Percentiles rank a stretch among this genome's conserved stretches.
Evolutionary conservation across 2,113 vertebrate species (phyloP).

Genomic region (Ginglymostoma cirratum): DNA sequence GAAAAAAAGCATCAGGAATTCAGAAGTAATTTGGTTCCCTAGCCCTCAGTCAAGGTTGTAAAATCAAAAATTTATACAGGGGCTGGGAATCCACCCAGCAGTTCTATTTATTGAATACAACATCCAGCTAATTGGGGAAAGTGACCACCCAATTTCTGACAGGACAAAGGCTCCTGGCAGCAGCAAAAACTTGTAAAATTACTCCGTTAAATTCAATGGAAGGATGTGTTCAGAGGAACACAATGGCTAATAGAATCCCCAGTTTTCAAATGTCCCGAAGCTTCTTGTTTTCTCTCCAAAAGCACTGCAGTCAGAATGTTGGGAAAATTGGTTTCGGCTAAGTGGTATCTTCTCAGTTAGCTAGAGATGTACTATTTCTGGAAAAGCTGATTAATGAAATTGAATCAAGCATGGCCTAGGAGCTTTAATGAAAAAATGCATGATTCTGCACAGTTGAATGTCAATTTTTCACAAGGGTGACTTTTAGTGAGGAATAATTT

Average conservation of each 20-base stretch:
- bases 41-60: not conserved
- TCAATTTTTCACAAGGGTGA: constrained; percentile 7
- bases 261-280: not conserved
- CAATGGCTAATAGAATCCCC: not conserved
- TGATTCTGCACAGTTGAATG: not conserved
- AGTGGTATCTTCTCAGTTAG: not conserved
- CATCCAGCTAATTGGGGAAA: not conserved
- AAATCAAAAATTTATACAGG: not conserved
- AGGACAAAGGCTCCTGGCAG: not conserved
- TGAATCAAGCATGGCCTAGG: not conserved
- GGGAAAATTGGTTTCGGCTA: not conserved
- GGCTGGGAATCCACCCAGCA: not conserved
- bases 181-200: no score
- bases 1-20: not conserved
- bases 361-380: not conserved
- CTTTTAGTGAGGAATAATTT: constrained; percentile 21
- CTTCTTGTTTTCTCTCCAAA: not conserved
- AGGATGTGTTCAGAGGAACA: not conserved
- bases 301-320: not conserved
- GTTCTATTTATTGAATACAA: not conserved
- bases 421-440: constrained; percentile 13
- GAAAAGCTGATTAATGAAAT: constrained; percentile 29
- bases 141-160: not conserved
- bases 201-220: not conserved
- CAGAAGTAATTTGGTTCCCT: not conserved